phyloP scores from a whole-genome alignment of 1,140 invertebrate species.

The Cotesia chilonis region DNA sequence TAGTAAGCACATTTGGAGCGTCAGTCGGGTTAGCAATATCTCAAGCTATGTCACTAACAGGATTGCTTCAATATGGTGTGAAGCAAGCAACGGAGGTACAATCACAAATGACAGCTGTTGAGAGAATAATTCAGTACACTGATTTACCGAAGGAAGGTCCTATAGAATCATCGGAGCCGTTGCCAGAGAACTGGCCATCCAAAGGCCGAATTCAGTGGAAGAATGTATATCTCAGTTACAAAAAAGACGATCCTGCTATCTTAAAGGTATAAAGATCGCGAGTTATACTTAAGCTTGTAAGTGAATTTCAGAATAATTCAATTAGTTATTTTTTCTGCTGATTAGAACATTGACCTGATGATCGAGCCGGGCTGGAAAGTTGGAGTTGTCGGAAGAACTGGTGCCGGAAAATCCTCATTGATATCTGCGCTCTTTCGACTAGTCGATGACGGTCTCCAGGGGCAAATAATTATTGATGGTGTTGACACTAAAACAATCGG shows the following conservation, averaged over 20 bases:
- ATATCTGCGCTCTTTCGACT: conserved; percentile 79
- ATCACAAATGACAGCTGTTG: conserved; percentile 85
- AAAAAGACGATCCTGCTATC: conserved; percentile 70
- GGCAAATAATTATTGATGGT: conserved; percentile 73
- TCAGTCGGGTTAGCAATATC: conserved; percentile 85
- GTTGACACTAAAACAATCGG: conserved; percentile 72
- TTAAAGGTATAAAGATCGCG: conserved; percentile 65
- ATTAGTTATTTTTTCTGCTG: neutral
- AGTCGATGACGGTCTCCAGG: conserved; percentile 56
- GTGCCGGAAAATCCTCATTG: conserved; percentile 86
- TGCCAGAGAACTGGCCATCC: conserved; percentile 64
- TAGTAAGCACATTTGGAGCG: conserved; percentile 63
- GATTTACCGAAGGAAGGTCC: conserved; percentile 70
- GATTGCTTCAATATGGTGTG: conserved; percentile 86
- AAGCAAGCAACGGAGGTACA: conserved; percentile 76
- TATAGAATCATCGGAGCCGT: conserved; percentile 54
- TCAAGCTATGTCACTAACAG: conserved; percentile 80
- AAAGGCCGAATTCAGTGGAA: conserved; percentile 64
- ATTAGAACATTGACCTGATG: conserved; percentile 67
- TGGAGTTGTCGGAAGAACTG: conserved; percentile 78
- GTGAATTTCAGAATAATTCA: neutral
- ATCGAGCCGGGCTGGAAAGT: conserved; percentile 77
- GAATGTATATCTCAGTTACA: conserved; percentile 75
- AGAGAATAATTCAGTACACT: conserved; percentile 80
- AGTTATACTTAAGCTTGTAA: conserved; percentile 20